Base-by-base conservation (phyloP, 2,888 invertebrate genomes). In the Melinaea menophilus region DNA sequence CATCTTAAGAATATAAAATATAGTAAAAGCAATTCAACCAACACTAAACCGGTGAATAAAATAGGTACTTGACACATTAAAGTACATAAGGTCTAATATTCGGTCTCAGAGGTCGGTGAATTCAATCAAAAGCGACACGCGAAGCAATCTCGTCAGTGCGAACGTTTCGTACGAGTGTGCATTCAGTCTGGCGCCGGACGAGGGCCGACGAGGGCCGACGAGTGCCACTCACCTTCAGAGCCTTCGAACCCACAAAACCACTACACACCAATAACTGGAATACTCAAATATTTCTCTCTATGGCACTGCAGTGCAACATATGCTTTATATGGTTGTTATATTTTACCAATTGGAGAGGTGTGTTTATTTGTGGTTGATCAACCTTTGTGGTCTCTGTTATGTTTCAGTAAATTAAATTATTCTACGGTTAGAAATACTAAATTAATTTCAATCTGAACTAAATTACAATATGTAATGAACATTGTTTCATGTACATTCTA, bases 161-260 rank as follows among this genome's bases (percentile, higher is more conserved):
- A 85, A 85, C 84, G 87, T 84, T 86, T 85, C 73, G 79, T 78
- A 81, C 77, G 76, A 85, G 84, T 79, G 79, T 79, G 82, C 85
- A 84, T 85, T 86, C 83, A 84, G 81, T 77, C 80, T 80, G 80
- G 82, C 82, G 80, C 78, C 74, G 72, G 74, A 78, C 80, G 81
- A 83, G 83, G 73, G 75, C 75, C 73, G 74, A 78, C 80, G 81
- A 83, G 83, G 73, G 75, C 75, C 73, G 72, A 67, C 76, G 72
- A 75, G 84, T 82, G 70, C 76, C 79, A 73, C 86, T 84, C 76
- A 74, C 77, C 77, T 73, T 74, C 72, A 70, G 78, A 75, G 72
- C 79, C 76, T 73, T 71, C 73, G 69, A 73, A 70, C 73, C 78
- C 71, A 77, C 79, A 78, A 79, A 82, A 81, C 80, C 80, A 75